Evolutionary conservation across 35 echinoderm and acorn worm genomes (phyloP).

Genomic region (Amphiura filiformis): DNA sequence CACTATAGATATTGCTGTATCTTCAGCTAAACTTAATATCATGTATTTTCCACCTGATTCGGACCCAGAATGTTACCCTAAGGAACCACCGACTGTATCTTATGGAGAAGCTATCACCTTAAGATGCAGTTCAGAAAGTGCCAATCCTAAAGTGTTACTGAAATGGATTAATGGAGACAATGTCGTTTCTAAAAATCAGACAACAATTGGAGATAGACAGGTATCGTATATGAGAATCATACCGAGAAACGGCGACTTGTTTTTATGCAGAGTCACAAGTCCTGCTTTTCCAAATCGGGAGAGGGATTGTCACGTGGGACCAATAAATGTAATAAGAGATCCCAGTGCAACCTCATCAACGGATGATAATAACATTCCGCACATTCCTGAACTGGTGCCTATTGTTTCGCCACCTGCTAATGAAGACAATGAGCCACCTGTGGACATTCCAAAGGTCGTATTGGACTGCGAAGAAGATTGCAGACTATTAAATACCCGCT

Average conservation of each 20-base stretch:
- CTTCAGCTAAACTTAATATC: neutral
- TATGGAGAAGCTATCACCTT: neutral
- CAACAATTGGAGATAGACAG: neutral
- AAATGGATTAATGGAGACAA: neutral
- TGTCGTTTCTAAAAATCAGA: neutral
- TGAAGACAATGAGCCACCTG: neutral
- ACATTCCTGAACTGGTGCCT: neutral
- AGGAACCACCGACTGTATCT: neutral
- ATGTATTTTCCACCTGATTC: neutral
- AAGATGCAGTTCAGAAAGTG: neutral
- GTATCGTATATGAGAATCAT: neutral
- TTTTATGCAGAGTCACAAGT: neutral
- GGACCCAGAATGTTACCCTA: neutral
- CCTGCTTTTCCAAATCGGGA: neutral
- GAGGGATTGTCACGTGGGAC: neutral
- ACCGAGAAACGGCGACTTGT: neutral
- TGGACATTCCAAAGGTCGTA: neutral
- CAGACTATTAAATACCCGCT: neutral
- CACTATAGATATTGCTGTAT: neutral
- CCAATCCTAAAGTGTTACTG: neutral
- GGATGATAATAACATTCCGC: neutral
- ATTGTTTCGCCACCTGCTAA: neutral
- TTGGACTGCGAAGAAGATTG: neutral
- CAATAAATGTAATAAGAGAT: neutral
- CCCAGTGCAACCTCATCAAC: neutral